Evolutionary conservation across 2,113 vertebrate species (phyloP).

Genomic region (Nycticryphes semicollaris): DNA sequence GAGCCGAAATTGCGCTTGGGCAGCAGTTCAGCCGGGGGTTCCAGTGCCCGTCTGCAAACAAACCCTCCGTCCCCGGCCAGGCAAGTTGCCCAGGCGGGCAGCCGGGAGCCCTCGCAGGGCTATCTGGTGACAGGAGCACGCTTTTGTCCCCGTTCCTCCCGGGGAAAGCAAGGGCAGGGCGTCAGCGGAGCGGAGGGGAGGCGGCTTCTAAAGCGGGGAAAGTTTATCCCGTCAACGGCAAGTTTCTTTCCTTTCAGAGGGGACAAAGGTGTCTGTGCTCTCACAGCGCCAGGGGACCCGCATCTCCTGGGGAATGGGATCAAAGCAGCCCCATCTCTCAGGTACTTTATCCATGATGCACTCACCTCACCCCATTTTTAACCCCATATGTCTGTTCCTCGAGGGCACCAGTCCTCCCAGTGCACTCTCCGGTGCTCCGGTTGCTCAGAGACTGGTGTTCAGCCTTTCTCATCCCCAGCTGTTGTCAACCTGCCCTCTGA

Average conservation of each 20-base stretch:
- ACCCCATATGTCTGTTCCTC: fast-evolving
- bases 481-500: not conserved
- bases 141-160: not conserved
- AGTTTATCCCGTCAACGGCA: not conserved
- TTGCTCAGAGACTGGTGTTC: not conserved
- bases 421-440: not conserved
- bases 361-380: not conserved
- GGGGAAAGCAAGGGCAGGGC: not conserved
- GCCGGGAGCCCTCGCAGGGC: not conserved
- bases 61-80: not conserved
- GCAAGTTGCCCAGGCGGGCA: not conserved
- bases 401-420: not conserved
- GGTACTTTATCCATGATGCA: not conserved
- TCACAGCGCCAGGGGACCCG: fast-evolving
- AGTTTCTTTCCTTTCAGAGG: not conserved
- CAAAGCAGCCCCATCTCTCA: not conserved
- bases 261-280: not conserved
- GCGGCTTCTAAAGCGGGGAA: not conserved
- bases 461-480: not conserved
- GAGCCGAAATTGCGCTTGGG: not conserved
- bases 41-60: not conserved
- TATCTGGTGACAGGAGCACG: not conserved
- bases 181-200: fast-evolving
- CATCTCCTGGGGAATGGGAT: not conserved
- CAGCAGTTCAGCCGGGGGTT: not conserved